Base-by-base conservation (phyloP, 2,888 invertebrate genomes). In the Rhamphomyia laevipes region DNA sequence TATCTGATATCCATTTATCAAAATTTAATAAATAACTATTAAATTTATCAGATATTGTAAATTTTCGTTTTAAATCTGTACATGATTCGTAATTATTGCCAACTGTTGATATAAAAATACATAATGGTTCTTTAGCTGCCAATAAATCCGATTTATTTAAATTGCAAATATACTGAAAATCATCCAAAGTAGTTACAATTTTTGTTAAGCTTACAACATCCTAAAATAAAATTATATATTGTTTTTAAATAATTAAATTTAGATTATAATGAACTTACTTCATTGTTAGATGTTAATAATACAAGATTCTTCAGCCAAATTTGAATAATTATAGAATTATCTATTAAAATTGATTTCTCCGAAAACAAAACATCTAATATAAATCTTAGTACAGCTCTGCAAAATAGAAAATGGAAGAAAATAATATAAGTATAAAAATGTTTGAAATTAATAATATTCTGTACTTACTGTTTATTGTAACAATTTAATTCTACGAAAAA, bases 231-330 rank as follows among this genome's bases (percentile, higher is more conserved):
- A 16, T 38, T 17, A 38, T 10, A 10, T 37, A 42, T 23, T 42
- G 10, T n/a, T 21, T 1, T 23, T 43, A 6, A 16, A n/a, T n/a
- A n/a, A n/a, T n/a, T n/a, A n/a, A n/a, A 12, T 35, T 37, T 37
- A 37, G 37, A 37, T 12, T 13, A 4, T 33, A 42, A 23, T 42
- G 23, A 4, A n/a, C 15, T 47, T 51, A 59, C 59, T 48, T 65
- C 66, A 42, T 69, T 63, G 31, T 59, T 60, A 1, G 65, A 58
- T 2, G 62, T 63, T 15, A 70, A 53, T 7, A 70, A 54, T 1
- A 70, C 65, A 31, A 68, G 50, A 4, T 66, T 68, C 43, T 63
- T 66, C 1, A 70, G 53, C 70, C 70, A 70, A 4, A 65, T 60
- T 52, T 67, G 65, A 15, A 70, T 55, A 2, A 71, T 57, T 1